These are phyloP conservation scores for Megaptera novaeangliae DNA, from an alignment of 2,113 vertebrate genomes.

Conservation along the genomic window DNA sequence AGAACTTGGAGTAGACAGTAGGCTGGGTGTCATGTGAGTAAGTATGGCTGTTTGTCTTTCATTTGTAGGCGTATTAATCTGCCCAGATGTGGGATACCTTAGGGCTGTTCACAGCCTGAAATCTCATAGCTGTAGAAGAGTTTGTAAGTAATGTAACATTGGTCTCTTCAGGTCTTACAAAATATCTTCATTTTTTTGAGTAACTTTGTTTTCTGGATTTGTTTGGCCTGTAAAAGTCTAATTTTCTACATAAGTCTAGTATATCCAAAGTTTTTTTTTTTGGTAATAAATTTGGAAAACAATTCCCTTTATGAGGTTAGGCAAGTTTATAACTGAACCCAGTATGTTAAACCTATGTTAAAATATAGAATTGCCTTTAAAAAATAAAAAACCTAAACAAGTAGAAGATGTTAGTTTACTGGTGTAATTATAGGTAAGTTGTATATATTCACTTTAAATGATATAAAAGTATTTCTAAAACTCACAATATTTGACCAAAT, in stretches of 20 bases:
- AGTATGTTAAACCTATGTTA: neutral
- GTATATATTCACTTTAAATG: neutral
- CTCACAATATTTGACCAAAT: neutral
- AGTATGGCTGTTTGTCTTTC: neutral
- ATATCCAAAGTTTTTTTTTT: neutral
- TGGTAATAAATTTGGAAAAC: neutral
- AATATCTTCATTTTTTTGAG: neutral
- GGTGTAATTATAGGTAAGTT: neutral
- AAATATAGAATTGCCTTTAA: neutral
- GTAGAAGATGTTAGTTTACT: neutral
- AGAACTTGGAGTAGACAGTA: neutral
- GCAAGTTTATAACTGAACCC: neutral
- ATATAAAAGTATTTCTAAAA: neutral
- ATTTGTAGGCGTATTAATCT: neutral
- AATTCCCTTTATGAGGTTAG: neutral
- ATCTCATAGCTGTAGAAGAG: neutral
- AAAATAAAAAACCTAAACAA: neutral
- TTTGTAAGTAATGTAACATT: neutral
- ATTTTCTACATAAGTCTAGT: neutral
- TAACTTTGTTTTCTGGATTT: neutral
- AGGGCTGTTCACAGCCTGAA: neutral
- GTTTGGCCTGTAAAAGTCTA: neutral
- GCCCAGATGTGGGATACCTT: neutral
- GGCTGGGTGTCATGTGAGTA: accelerated
- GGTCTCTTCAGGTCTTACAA: neutral